These are phyloP conservation scores for Macrotrachela quadricornifera DNA, from an alignment of 1,140 invertebrate species.

Conservation along the genomic window DNA sequence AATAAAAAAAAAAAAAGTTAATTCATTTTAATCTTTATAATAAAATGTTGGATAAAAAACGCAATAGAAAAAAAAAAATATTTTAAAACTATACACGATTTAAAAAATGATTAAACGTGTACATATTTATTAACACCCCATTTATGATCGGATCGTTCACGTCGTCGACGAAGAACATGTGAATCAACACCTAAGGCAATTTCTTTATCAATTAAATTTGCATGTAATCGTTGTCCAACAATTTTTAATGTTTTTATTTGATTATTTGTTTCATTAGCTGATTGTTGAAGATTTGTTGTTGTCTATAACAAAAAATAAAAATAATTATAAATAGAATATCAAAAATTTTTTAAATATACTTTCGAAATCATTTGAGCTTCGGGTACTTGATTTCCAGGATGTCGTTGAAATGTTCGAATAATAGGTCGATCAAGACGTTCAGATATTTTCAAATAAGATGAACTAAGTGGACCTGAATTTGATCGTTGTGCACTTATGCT, in stretches of 20 bases:
- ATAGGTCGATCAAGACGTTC: slow-evolving; percentile 26
- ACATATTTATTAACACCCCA: slow-evolving; percentile 6
- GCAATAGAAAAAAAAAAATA: too few relatives aligned
- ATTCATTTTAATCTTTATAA: too few relatives aligned
- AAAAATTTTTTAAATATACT: slow-evolving; percentile 12
- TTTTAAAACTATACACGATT: too few relatives aligned
- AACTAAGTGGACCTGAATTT: slow-evolving; percentile 22
- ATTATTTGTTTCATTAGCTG: slow-evolving; percentile 1
- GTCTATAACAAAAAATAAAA: neutral
- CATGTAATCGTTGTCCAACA: slow-evolving; percentile 2
- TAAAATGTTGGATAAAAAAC: too few relatives aligned
- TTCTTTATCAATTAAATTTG: slow-evolving; percentile 3
- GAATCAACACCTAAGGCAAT: neutral
- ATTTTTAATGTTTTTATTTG: slow-evolving; percentile 4
- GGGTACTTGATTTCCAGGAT: slow-evolving; percentile 27
- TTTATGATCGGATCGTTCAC: slow-evolving; percentile 4
- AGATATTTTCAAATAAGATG: slow-evolving; percentile 18
- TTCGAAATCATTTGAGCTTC: slow-evolving; percentile 24
- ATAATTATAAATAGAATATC: neutral
- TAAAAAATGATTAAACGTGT: too few relatives aligned
- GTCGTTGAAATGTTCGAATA: slow-evolving; percentile 24
- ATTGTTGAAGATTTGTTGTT: neutral
- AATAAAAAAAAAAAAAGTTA: too few relatives aligned
- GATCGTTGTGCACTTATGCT: slow-evolving; percentile 22
- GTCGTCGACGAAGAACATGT: neutral